A percentile compares a stretch with the other conserved stretches of the same genome.
Conservation (phyloP, 2,888 invertebrate species). For the Caenorhabditis sp. region DNA sequence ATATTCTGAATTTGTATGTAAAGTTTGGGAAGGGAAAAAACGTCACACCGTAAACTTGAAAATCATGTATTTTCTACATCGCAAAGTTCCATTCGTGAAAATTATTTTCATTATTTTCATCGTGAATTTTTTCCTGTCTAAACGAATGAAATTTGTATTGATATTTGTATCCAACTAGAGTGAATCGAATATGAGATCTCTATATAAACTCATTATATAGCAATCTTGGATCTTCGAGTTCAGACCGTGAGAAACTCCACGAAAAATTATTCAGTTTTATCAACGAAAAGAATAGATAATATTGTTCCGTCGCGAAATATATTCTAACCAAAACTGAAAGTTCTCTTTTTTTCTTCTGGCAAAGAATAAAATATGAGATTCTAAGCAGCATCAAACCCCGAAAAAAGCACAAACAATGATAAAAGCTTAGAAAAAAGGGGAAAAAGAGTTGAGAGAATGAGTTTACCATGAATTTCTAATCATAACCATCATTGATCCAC, state of each 20-base stretch:
- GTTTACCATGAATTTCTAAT: conserved; percentile 45
- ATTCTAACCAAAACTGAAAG: background rate
- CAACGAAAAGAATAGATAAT: too few relatives aligned
- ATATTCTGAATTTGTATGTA: too few relatives aligned
- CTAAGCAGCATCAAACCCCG: conserved; percentile 22
- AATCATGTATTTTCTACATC: too few relatives aligned
- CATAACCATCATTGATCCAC: conserved; percentile 20
- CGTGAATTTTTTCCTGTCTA: too few relatives aligned
- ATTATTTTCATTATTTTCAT: too few relatives aligned
- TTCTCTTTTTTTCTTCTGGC: background rate
- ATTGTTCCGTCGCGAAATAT: background rate
- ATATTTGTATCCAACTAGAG: too few relatives aligned
- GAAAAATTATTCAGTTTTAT: too few relatives aligned
- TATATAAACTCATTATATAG: too few relatives aligned
- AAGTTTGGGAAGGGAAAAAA: too few relatives aligned
- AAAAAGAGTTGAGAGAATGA: conserved; percentile 19
- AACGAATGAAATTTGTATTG: too few relatives aligned
- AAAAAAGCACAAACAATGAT: conserved; percentile 1
- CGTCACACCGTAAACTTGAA: too few relatives aligned
- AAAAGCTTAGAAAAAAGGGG: background rate
- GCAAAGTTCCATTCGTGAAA: too few relatives aligned
- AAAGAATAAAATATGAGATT: background rate
- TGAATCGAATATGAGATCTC: background rate
- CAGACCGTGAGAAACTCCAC: background rate
- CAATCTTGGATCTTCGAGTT: background rate